Conservation (phyloP, 1,140 invertebrate genomes). For the Caenorhabditis latens region DNA sequence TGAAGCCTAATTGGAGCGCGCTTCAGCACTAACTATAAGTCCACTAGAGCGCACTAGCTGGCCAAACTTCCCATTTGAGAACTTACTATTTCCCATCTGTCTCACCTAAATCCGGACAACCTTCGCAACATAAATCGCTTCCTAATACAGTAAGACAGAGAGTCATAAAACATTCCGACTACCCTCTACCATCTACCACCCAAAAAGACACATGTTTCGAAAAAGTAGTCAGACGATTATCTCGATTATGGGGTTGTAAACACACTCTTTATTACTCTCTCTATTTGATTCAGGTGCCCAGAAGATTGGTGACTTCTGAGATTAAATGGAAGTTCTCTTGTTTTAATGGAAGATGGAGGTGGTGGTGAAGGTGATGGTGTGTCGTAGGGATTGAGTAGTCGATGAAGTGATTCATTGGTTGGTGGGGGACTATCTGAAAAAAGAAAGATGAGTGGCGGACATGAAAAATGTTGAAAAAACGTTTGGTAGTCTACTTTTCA, state of each 20-base stretch:
- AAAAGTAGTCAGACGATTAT: background rate
- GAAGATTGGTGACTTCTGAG: slow-evolving; percentile 47
- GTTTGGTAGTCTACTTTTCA: background rate
- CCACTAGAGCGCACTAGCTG: too few species aligned
- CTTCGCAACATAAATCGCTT: background rate
- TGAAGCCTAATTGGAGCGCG: too few species aligned
- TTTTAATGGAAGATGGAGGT: slow-evolving; percentile 21
- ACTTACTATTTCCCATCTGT: too few species aligned
- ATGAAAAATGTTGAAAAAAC: too few species aligned
- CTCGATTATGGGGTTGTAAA: background rate
- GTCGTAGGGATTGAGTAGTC: slow-evolving; percentile 1
- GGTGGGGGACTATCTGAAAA: slow-evolving; percentile 29
- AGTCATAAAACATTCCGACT: background rate
- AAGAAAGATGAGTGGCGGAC: too few species aligned
- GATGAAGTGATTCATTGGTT: background rate
- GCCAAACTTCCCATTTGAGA: too few species aligned
- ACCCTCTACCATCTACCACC: background rate
- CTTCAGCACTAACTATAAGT: too few species aligned
- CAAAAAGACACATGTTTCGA: slow-evolving; percentile 3
- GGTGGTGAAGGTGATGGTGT: background rate
- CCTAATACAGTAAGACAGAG: background rate
- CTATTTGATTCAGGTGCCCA: background rate
- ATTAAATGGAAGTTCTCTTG: slow-evolving; percentile 36
- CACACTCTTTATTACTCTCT: background rate
- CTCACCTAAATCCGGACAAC: too few species aligned